phyloP scores from a whole-genome alignment of 2,113 vertebrate genomes.

The Brienomyrus brachyistius region DNA sequence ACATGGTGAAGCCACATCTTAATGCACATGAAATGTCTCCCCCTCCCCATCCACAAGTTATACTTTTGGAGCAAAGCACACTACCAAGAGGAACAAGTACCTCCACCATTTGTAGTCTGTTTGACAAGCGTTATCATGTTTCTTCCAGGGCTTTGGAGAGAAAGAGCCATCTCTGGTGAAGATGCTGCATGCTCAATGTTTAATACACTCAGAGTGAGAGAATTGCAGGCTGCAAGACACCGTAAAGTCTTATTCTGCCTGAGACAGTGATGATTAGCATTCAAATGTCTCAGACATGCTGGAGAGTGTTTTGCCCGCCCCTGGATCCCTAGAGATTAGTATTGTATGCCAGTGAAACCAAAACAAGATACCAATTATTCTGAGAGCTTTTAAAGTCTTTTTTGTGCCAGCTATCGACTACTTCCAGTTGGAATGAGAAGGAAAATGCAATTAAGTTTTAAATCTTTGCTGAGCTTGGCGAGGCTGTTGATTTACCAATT shows the following conservation, averaged over 20 bases:
- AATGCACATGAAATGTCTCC: neutral
- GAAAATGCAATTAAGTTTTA: constrained; percentile 72
- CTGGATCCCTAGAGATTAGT: neutral
- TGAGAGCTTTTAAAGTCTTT: constrained; percentile 42
- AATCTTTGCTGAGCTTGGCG: constrained; percentile 64
- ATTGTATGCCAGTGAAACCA: neutral
- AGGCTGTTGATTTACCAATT: constrained; percentile 71
- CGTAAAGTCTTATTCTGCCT: neutral
- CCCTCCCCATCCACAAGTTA: neutral
- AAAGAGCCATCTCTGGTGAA: neutral
- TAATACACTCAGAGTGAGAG: neutral
- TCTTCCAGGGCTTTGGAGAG: neutral
- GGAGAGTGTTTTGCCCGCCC: neutral
- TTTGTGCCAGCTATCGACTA: constrained; percentile 64
- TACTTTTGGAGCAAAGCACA: neutral
- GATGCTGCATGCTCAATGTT: neutral
- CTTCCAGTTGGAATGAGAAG: constrained; percentile 69
- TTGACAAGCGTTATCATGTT: neutral
- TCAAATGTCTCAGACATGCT: neutral
- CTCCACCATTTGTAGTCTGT: neutral
- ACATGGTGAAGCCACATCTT: neutral
- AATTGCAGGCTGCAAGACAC: neutral
- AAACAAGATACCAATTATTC: constrained; percentile 8
- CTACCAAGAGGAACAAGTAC: neutral
- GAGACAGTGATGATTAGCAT: neutral